Base-by-base conservation (phyloP, 2,797 vertebrate genomes). In the Xyrichtys novacula region DNA sequence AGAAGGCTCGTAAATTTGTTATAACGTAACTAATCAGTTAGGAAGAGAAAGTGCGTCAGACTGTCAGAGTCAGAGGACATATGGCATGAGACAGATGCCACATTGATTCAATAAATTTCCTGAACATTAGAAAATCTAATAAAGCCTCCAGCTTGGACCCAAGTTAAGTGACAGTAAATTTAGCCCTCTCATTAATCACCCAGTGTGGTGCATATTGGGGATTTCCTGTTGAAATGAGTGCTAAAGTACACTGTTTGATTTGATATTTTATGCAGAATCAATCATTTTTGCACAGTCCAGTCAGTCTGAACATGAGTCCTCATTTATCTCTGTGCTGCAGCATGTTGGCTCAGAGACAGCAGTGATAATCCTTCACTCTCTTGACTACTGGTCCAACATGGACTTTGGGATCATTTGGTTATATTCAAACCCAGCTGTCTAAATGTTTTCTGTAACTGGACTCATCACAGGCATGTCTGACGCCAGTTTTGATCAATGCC, bases 71-170 rank as follows among this genome's bases (percentile, higher is more conserved):
- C 56, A 44, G 9, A 36, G 22, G 42, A 58, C 36, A 31, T 54
- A 49, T 60, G 20, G 38, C 29, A 62, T 38, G 23, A 40, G 31
- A 68, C 1, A 10, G 44, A 52, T 63, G 72, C 80, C 81, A 80
- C 80, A 2, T 55, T 78, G 44, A 75, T 67, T 72, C 32, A 74
- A 65, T 34, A 34, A 56, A 39, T 49, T 2, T 1, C 46, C 12
- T 32, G 19, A 74, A 69, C 22, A 26, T 32, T 19, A 31, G 3
- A 26, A 26, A 22, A 44, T 50, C 10, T 32, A 69, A 42, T 19
- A 26, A 3, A 1, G 7, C 29, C 59, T 56, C 32, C 25, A 20
- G 58, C 42, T 59, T 43, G 32, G 4, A 28, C 20, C 17, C n/a
- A 38, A 48, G 15, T 67, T 59, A 4, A 31, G 22, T 34, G 14